These are phyloP conservation scores for Nesogale talazaci DNA, from an alignment of 2,113 vertebrate genomes.

Conservation along the genomic window DNA sequence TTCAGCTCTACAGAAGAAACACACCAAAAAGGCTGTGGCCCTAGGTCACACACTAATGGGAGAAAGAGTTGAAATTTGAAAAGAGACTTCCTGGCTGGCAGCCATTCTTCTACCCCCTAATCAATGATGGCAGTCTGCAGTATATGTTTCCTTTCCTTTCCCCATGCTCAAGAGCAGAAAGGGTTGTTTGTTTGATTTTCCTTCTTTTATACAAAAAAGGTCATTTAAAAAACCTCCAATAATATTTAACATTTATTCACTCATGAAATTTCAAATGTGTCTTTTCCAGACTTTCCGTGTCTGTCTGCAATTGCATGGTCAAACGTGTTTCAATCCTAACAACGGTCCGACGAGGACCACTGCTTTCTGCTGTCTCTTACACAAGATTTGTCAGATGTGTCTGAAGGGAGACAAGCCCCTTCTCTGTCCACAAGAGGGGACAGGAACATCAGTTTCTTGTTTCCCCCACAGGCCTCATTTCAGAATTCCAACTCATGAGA, in stretches of 20 bases:
- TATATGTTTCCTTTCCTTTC: background rate
- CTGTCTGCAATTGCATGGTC: slow-evolving; percentile 26
- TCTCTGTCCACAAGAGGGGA: background rate
- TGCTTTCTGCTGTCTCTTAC: slow-evolving; percentile 33
- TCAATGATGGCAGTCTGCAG: background rate
- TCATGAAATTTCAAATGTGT: slow-evolving; percentile 35
- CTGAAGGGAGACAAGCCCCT: background rate
- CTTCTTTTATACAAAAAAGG: no score
- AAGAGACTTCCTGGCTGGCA: background rate
- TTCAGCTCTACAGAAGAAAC: slow-evolving; percentile 9
- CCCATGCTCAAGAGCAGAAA: background rate
- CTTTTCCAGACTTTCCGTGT: background rate
- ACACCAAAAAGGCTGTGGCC: background rate
- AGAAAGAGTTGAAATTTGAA: background rate
- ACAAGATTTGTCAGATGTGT: slow-evolving; percentile 17
- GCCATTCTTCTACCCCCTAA: background rate
- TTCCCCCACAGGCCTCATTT: slow-evolving; percentile 42
- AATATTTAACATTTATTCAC: background rate
- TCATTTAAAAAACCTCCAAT: background rate
- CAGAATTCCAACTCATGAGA: background rate
- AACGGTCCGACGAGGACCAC: background rate
- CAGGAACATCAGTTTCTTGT: slow-evolving; percentile 62
- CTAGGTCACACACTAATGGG: background rate
- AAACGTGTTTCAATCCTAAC: background rate
- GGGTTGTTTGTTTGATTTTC: no score